These are phyloP conservation scores for Boloria euphrosyne DNA, from an alignment of 2,888 invertebrate genomes.

Conservation along the genomic window DNA sequence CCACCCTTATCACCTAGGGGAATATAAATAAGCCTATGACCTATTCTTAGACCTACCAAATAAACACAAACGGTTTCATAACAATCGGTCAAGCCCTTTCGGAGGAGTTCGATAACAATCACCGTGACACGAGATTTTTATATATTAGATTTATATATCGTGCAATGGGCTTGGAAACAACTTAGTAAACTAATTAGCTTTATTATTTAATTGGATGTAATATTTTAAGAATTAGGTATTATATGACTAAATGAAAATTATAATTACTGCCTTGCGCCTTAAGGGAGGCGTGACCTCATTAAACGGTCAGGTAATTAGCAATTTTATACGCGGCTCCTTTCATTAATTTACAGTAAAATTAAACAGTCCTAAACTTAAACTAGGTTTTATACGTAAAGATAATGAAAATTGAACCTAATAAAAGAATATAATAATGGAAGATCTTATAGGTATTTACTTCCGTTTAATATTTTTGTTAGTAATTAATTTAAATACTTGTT, in stretches of 20 bases:
- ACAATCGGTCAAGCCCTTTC: too few species aligned
- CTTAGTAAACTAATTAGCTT: too few species aligned
- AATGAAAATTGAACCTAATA: constrained; percentile 16
- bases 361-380: constrained; percentile 34
- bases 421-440: background rate
- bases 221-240: constrained; percentile 24
- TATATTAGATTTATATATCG: too few species aligned
- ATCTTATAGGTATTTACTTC: background rate
- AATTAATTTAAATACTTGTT: background rate
- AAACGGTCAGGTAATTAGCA: constrained; percentile 76
- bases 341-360: constrained; percentile 67
- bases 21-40: too few species aligned
- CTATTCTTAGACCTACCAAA: too few species aligned
- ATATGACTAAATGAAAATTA: constrained; percentile 62
- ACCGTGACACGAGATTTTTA: too few species aligned
- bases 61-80: too few species aligned
- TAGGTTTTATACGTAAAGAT: constrained; percentile 25
- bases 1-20: too few species aligned
- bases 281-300: constrained; percentile 66
- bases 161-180: too few species aligned
- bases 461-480: too few species aligned
- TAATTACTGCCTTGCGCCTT: constrained; percentile 62
- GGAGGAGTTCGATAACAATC: too few species aligned
- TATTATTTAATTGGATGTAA: too few species aligned
- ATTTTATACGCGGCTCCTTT: constrained; percentile 73